Evolutionary conservation across 2,797 vertebrate genomes (phyloP), one percentile per base, ranked within the genome.

Genomic region (Enteromius treurensis): DNA sequence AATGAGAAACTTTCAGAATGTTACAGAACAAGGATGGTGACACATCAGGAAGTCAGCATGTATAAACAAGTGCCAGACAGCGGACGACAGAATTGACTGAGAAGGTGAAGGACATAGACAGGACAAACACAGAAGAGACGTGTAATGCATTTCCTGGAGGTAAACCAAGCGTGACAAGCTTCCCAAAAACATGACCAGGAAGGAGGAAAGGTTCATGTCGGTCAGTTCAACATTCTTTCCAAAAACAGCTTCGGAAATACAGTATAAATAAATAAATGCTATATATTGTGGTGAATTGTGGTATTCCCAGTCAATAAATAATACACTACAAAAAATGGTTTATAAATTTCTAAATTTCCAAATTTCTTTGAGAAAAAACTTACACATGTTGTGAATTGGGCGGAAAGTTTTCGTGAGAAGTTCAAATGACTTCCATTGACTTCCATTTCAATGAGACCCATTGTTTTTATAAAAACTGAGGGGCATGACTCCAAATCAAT

Each of bases 141-240:
- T 62, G 53, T 49, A 26, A 76, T 60, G 84, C 79, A 81, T 86
- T 84, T 79, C 70, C 65, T 84, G 53, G 67, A 77, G 84, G 64
- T 73, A 37, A 62, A 84, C 81, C 75, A 76, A 77, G 76, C 70
- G 65, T 86, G 87, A 86, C 69, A 42, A 42, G 40, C 64, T 15
- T 67, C 53, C 51, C 10, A 21, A 55, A 79, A 53, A 68, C 76
- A 55, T 7, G 32, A 47, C 58, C 21, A 42, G 77, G 14, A 53
- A 10, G 19, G n/a, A 68, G 9, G 9, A 55, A 17, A 58, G 49
- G 23, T 53, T 23, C n/a, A 21, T 55, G 49, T 58, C 17, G 0
- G 65, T 26, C 78, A 80, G 42, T 70, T 70, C 15, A 80, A 45
- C 11, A 47, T 47, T 7, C 26, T n/a, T 80, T 19, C 21, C 26